phyloP scores from a whole-genome alignment of 1,140 invertebrate species.

The Holcopasites calliopsidis region DNA sequence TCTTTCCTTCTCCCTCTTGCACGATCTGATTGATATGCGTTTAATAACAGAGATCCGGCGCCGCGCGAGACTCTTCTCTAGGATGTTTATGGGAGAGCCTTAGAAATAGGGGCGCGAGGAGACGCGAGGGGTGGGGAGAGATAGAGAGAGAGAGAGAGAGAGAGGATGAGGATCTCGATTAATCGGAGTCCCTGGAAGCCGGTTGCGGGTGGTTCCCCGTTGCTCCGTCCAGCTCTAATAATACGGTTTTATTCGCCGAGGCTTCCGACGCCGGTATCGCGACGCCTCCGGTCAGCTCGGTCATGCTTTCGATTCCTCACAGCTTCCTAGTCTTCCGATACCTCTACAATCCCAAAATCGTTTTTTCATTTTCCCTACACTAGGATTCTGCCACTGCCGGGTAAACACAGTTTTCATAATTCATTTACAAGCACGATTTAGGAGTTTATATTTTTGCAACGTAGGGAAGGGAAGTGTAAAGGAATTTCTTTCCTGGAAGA shows the following conservation, averaged over 20 bases:
- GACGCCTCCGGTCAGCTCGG: conserved; percentile 63
- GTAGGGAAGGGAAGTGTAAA: neutral
- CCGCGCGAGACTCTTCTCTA: conserved; percentile 67
- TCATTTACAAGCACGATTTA: too few relatives aligned
- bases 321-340: conserved; percentile 38
- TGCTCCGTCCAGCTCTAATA: conserved; percentile 69
- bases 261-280: conserved; percentile 70
- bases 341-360: neutral
- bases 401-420: too few relatives aligned
- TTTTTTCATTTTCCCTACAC: too few relatives aligned
- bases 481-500: conserved; percentile 13
- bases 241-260: conserved; percentile 74
- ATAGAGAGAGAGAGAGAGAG: neutral
- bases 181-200: conserved; percentile 57
- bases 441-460: neutral
- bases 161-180: conserved; percentile 56
- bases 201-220: conserved; percentile 60
- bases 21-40: conserved; percentile 76
- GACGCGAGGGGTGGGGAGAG: neutral
- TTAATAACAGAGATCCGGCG: conserved; percentile 77
- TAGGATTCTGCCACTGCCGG: too few relatives aligned
- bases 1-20: neutral
- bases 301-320: conserved; percentile 65
- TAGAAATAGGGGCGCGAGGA: conserved; percentile 21
- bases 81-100: conserved; percentile 61